Percentiles rank a stretch among this genome's conserved stretches.
phyloP scores from a whole-genome alignment of 2,888 invertebrate species.

The Dryobotodes eremita region DNA sequence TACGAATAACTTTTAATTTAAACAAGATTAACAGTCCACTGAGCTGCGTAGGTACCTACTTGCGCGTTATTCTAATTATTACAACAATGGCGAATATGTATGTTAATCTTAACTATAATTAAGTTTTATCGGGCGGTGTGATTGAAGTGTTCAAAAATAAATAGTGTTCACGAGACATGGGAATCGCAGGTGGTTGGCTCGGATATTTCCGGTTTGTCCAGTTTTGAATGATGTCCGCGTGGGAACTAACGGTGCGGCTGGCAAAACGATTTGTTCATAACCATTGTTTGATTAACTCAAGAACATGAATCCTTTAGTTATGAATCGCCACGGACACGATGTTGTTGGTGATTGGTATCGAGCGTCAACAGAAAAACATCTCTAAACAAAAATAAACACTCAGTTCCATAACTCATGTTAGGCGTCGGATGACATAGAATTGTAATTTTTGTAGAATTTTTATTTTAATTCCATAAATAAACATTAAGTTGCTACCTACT shows the following conservation, averaged over 20 bases:
- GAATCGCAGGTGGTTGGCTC: conserved; percentile 80
- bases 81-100: conserved; percentile 38
- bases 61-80: conserved; percentile 39
- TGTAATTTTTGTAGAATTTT: not conserved
- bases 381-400: not conserved
- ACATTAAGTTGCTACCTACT: not conserved
- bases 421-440: not conserved
- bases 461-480: not conserved
- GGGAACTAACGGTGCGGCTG: conserved; percentile 84
- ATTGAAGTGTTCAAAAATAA: conserved; percentile 67
- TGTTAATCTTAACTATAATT: conserved; percentile 63
- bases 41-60: conserved; percentile 22
- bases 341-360: not conserved
- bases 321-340: conserved; percentile 23
- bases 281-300: conserved; percentile 54
- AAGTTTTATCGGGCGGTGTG: conserved; percentile 58
- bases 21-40: conserved; percentile 32
- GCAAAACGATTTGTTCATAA: conserved; percentile 65
- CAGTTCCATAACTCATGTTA: not conserved
- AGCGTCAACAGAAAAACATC: not conserved
- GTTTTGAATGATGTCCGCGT: conserved; percentile 86
- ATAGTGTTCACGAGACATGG: conserved; percentile 69
- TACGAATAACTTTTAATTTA: conserved; percentile 34
- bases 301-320: conserved; percentile 30
- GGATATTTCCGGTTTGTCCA: conserved; percentile 87